A percentile compares a stretch with the other conserved stretches of the same genome.
These are phyloP conservation scores for Rhabdornis inornatus DNA, from an alignment of 2,113 vertebrate species.

Conservation along the genomic window DNA sequence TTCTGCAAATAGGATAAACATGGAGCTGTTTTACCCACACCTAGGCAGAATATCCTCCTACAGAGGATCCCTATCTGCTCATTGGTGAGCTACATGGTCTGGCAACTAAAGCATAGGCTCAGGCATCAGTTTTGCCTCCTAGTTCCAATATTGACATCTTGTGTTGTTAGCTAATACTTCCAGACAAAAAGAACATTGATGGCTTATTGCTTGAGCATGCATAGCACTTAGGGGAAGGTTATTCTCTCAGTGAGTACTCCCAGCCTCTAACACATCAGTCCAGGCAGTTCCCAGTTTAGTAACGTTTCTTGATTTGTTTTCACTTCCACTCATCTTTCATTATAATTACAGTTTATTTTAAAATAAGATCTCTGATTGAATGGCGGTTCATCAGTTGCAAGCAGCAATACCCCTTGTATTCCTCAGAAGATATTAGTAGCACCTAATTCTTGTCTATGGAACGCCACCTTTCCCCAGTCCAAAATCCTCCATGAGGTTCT, in stretches of 20 bases:
- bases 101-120: background rate
- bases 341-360: background rate
- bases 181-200: slow-evolving; percentile 22
- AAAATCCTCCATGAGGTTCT: background rate
- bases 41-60: background rate
- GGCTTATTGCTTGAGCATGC: background rate
- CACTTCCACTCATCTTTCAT: background rate
- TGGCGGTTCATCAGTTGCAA: background rate
- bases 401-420: background rate
- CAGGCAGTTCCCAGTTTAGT: background rate
- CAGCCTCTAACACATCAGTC: background rate
- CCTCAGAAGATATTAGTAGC: background rate
- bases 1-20: background rate
- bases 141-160: slow-evolving; percentile 34
- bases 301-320: background rate
- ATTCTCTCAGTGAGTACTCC: background rate
- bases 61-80: background rate
- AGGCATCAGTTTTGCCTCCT: background rate
- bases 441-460: background rate
- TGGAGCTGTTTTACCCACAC: background rate
- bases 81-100: background rate
- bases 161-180: slow-evolving; percentile 2
- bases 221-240: background rate
- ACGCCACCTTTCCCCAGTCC: background rate
- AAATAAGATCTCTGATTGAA: background rate